These are phyloP conservation scores for Lota lota DNA, from an alignment of 2,113 vertebrate species.

Conservation along the genomic window DNA sequence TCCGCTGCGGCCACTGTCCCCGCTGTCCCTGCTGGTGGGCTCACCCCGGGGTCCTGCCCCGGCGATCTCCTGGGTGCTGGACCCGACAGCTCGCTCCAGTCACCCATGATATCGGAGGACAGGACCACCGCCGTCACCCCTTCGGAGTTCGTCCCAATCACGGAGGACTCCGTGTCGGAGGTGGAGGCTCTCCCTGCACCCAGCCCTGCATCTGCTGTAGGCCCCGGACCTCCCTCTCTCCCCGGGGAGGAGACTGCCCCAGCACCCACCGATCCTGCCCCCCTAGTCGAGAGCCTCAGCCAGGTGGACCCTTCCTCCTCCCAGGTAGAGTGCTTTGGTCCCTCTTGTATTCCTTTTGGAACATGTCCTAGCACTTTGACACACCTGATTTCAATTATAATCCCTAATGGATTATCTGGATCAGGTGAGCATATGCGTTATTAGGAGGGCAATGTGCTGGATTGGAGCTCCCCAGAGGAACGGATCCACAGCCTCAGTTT, in stretches of 20 bases:
- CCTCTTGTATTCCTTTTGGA: too few species aligned
- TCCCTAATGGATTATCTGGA: too few species aligned
- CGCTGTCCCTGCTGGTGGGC: slow-evolving; percentile 32
- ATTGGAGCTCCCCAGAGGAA: too few species aligned
- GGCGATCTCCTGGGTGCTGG: slow-evolving; percentile 74
- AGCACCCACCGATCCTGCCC: slow-evolving; percentile 26
- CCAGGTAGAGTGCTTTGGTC: slow-evolving; percentile 52
- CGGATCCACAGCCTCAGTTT: too few species aligned
- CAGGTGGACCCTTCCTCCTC: slow-evolving; percentile 77
- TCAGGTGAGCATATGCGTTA: too few species aligned
- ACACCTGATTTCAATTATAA: too few species aligned
- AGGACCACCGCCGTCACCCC: slow-evolving; percentile 90
- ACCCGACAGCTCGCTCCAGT: slow-evolving; percentile 84
- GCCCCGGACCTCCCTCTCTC: slow-evolving; percentile 21
- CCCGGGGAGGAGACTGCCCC: slow-evolving; percentile 22
- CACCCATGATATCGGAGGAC: slow-evolving; percentile 87
- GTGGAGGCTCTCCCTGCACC: slow-evolving; percentile 78
- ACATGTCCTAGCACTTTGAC: too few species aligned
- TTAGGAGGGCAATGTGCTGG: too few species aligned
- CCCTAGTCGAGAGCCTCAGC: slow-evolving; percentile 67
- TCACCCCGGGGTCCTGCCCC: slow-evolving; percentile 77
- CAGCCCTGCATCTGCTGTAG: slow-evolving; percentile 59
- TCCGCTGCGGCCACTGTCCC: slow-evolving; percentile 40
- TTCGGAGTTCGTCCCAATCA: slow-evolving; percentile 87
- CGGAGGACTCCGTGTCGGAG: slow-evolving; percentile 91